phyloP scores from a whole-genome alignment of 1,140 invertebrate species.

The Drosophila bocqueti region DNA sequence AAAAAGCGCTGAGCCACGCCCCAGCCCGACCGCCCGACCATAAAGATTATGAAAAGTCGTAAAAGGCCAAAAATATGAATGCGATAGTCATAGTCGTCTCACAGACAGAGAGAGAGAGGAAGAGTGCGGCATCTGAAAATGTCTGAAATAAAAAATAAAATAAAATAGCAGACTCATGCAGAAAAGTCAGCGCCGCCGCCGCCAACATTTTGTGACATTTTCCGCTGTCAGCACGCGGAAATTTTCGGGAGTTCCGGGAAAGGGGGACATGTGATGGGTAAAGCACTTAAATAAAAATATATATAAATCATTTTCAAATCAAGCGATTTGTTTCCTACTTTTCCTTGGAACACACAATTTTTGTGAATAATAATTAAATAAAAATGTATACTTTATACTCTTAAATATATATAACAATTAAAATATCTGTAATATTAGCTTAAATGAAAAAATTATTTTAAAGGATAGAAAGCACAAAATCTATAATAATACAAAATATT shows the following conservation, averaged over 20 bases:
- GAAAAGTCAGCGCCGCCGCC: slow-evolving; percentile 44
- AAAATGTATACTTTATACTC: too few relatives aligned
- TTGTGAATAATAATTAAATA: too few relatives aligned
- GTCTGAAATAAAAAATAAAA: slow-evolving; percentile 34
- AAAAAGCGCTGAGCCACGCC: slow-evolving; percentile 63
- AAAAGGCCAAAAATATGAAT: slow-evolving; percentile 69
- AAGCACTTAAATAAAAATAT: slow-evolving; percentile 14
- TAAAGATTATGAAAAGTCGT: slow-evolving; percentile 78
- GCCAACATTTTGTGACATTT: slow-evolving; percentile 64
- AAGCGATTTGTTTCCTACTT: too few relatives aligned
- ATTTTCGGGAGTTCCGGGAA: slow-evolving; percentile 2
- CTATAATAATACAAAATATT: too few relatives aligned
- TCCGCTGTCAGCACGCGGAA: slow-evolving; percentile 50
- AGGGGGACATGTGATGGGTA: not conserved
- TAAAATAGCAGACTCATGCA: slow-evolving; percentile 74
- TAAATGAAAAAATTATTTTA: too few relatives aligned
- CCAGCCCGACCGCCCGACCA: slow-evolving; percentile 11
- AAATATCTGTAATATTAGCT: too few relatives aligned
- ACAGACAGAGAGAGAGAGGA: not conserved
- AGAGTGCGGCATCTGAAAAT: slow-evolving; percentile 16
- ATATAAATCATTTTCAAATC: too few relatives aligned
- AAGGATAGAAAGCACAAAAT: too few relatives aligned
- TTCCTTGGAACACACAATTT: too few relatives aligned
- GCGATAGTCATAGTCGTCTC: slow-evolving; percentile 63
- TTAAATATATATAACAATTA: too few relatives aligned